phyloP scores from a whole-genome alignment of 2,888 invertebrate genomes.

The Leistus spinibarbis region DNA sequence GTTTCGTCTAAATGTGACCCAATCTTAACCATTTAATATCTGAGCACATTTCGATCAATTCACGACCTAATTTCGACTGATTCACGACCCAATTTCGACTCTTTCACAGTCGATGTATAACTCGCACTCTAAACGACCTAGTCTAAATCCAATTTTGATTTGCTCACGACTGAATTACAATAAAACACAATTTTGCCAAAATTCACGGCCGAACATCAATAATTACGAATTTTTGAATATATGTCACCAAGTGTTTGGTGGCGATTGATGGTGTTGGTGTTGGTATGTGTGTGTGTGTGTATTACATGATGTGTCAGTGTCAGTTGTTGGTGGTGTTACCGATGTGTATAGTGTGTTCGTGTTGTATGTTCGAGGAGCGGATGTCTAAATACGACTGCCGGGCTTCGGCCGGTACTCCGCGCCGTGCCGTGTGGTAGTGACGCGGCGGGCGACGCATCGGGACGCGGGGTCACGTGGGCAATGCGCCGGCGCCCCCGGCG shows the following conservation, averaged over 20 bases:
- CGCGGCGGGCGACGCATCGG: slow-evolving; percentile 10
- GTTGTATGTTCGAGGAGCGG: slow-evolving; percentile 1
- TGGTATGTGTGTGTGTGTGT: not conserved
- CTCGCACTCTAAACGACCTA: too few species aligned
- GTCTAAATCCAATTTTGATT: not conserved
- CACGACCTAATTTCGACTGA: not conserved
- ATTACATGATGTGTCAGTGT: not conserved
- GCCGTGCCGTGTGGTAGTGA: not conserved
- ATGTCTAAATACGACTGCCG: slow-evolving; percentile 24
- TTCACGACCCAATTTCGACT: not conserved
- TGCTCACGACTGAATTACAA: not conserved
- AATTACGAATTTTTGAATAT: not conserved
- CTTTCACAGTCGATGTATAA: too few species aligned
- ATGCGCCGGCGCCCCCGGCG: slow-evolving; percentile 5
- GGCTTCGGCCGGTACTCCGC: slow-evolving; percentile 4
- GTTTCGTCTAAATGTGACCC: not conserved
- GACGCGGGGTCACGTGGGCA: slow-evolving; percentile 25
- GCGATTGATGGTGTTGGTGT: not conserved
- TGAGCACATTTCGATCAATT: not conserved
- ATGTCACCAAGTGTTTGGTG: not conserved
- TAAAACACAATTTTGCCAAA: too few species aligned
- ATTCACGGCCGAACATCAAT: not conserved
- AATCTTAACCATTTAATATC: too few species aligned
- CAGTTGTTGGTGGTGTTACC: not conserved
- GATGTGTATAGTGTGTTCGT: slow-evolving; percentile 3